Evolutionary conservation across 2,888 invertebrate species (phyloP), one percentile per base, ranked within the genome.

Genomic region (Melieria picta): DNA sequence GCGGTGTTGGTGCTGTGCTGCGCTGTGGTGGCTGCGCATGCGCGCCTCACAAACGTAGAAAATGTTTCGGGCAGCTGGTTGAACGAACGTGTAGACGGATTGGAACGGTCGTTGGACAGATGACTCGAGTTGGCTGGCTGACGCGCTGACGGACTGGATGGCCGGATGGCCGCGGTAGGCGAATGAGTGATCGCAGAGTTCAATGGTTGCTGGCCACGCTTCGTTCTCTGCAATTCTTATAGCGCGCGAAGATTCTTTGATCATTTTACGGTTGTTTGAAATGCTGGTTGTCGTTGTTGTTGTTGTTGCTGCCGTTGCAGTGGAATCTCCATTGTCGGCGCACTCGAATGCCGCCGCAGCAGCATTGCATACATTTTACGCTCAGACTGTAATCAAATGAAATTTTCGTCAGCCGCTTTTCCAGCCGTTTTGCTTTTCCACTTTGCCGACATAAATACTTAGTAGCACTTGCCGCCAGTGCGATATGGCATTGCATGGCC

Each of bases 161-260:
- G 45, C 55, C 1, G 10, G 52, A 7, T 30, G 48, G 63, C 50
- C 48, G 63, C 48, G 30, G 9, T 10, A n/a, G 65, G 45, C 57
- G 42, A n/a, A 46, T n/a, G 67, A 47, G 60, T 60, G 67, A 61
- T 61, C 52, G 67, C 13, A 60, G 58, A 65, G 67, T 45, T 67
- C 60, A 43, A 52, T 57, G 16, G n/a, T 57, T 42, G 60, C 11
- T 10, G 4, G 42, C 7, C 13, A 13, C 30, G 30, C 11, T 10
- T 30, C 47, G 42, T 48, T 47, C 5, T 42, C 45, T 13, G 10
- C 43, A 7, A 6, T 42, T 4, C 13, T 9, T 11, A 83, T 81
- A 81, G 80, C 84, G 84, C 84, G 84, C 84, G 84, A 84, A 84
- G 83, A 81, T 82, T 80, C 84, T 84, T 84, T 84, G 84, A 84